Evolutionary conservation across 2,888 invertebrate genomes (phyloP).

Genomic region (Callinectes sapidus): DNA sequence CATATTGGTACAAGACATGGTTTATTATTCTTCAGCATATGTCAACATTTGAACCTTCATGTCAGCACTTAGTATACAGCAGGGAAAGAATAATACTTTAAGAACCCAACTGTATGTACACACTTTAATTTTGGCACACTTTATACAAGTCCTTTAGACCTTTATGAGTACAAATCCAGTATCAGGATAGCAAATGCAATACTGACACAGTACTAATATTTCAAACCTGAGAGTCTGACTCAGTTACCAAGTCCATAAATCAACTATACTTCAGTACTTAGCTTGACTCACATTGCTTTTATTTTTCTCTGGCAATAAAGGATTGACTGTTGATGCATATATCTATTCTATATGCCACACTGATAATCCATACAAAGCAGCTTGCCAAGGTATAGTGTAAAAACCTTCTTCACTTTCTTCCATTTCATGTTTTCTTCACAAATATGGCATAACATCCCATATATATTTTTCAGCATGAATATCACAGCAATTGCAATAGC

Average conservation of each 20-base stretch:
- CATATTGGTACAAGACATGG: neutral
- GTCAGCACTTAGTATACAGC: neutral
- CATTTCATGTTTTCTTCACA: too few species aligned
- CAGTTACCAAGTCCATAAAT: neutral
- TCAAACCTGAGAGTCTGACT: neutral
- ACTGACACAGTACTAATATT: neutral
- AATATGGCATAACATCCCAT: too few species aligned
- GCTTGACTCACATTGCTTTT: neutral
- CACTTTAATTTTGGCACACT: constrained; percentile 5
- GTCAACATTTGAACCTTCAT: neutral
- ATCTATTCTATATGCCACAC: too few species aligned
- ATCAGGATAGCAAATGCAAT: neutral
- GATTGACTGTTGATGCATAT: too few species aligned
- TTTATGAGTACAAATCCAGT: neutral
- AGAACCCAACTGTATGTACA: neutral
- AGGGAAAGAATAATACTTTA: neutral
- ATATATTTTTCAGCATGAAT: too few species aligned
- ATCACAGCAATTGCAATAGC: too few species aligned
- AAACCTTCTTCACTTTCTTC: too few species aligned
- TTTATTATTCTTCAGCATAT: neutral
- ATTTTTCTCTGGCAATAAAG: too few species aligned
- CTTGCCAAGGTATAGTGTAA: too few species aligned
- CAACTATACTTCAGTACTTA: neutral
- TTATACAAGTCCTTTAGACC: neutral
- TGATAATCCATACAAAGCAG: too few species aligned